Evolutionary conservation across 2,797 vertebrate genomes (phyloP).

Genomic region (Fratercula arctica): DNA sequence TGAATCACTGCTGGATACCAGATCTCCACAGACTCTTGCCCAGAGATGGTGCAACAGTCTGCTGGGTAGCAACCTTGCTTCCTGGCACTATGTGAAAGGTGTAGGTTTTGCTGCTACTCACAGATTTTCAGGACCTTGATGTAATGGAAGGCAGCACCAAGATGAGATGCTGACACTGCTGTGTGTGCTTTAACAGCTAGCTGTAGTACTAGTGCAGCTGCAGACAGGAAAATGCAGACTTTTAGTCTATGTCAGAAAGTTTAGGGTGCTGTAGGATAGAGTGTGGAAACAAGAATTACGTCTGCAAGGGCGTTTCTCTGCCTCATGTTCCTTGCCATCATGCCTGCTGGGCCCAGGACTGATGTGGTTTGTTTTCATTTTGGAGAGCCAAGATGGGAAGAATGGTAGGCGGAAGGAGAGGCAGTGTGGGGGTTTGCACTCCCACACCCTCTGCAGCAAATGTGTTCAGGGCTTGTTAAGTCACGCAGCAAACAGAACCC

Average conservation of each 20-base stretch:
- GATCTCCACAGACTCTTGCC: not conserved
- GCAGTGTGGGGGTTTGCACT: not conserved
- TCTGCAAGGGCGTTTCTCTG: not conserved
- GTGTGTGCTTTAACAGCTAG: not conserved
- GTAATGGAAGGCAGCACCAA: not conserved
- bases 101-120: not conserved
- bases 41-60: not conserved
- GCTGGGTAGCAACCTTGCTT: not conserved
- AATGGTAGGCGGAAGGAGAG: not conserved
- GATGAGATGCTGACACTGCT: not conserved
- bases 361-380: slow-evolving; percentile 44
- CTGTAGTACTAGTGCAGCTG: not conserved
- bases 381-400: not conserved
- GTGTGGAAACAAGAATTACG: not conserved
- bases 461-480: not conserved
- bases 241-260: not conserved
- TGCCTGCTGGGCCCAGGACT: slow-evolving; percentile 12
- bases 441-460: not conserved
- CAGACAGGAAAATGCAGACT: not conserved
- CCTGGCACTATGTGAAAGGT: not conserved
- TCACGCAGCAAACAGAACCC: not conserved
- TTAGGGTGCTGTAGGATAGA: not conserved
- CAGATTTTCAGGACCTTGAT: not conserved
- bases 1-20: slow-evolving; percentile 5
- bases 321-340: not conserved